A percentile compares a stretch with the other conserved stretches of the same genome.
Evolutionary conservation across 2,888 invertebrate genomes (phyloP).

Genomic region (Alloplasta piceator): DNA sequence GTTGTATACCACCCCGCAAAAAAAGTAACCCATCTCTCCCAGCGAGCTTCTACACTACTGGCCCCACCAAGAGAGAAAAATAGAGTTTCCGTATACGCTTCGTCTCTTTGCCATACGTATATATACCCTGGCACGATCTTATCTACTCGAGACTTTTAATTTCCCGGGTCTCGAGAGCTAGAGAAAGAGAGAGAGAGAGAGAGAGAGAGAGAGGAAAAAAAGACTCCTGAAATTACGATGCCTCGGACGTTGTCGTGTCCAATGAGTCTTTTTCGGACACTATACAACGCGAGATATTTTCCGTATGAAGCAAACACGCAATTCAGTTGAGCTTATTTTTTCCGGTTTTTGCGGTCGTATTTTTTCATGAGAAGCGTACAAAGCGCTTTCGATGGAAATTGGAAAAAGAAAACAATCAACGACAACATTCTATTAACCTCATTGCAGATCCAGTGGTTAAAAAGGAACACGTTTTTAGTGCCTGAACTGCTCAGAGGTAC

Average conservation of each 20-base stretch:
- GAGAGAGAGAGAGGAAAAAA: background rate
- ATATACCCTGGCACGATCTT: conserved; percentile 57
- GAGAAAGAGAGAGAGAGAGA: conserved; percentile 11
- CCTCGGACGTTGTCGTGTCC: conserved; percentile 34
- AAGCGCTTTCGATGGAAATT: no score
- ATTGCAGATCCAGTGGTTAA: no score
- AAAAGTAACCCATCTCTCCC: conserved; percentile 49
- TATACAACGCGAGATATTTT: conserved; percentile 4
- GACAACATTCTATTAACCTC: no score
- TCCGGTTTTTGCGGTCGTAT: background rate
- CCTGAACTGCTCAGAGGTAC: no score
- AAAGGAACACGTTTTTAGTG: no score
- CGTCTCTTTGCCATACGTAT: conserved; percentile 24
- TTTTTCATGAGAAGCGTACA: no score
- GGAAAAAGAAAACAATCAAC: no score
- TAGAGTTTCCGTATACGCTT: conserved; percentile 27
- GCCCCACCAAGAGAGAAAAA: conserved; percentile 12
- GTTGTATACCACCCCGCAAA: conserved; percentile 47
- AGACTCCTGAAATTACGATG: conserved; percentile 52
- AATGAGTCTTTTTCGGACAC: conserved; percentile 36
- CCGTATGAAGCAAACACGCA: background rate
- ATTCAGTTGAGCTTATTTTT: background rate
- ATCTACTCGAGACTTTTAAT: conserved; percentile 63
- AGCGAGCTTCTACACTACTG: conserved; percentile 23
- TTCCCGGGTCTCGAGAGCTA: conserved; percentile 28